Evolutionary conservation across 2,797 vertebrate species (phyloP).

Genomic region (Chloroceryle inda): DNA sequence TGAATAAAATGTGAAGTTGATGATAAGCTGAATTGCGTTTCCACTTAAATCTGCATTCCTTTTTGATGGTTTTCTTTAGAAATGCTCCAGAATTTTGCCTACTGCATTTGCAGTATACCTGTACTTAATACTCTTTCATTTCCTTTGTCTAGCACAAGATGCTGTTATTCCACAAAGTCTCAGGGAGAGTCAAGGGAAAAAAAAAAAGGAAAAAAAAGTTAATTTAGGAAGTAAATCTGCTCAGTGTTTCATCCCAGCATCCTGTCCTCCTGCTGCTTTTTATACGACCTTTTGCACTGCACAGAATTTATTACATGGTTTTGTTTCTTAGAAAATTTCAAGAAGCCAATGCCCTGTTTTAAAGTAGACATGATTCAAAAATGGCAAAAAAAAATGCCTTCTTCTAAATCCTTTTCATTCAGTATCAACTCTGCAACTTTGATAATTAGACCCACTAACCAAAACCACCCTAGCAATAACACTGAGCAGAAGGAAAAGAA

Average conservation of each 20-base stretch:
- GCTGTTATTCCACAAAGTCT: not conserved
- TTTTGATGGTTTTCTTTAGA: slow-evolving; percentile 7
- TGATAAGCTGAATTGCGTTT: slow-evolving; percentile 57
- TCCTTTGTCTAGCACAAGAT: slow-evolving; percentile 39
- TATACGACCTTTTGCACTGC: slow-evolving; percentile 26
- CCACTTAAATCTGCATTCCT: slow-evolving; percentile 64
- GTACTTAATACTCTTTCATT: slow-evolving; percentile 22
- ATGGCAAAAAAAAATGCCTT: not conserved
- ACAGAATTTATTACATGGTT: not conserved
- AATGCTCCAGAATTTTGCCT: slow-evolving; percentile 7
- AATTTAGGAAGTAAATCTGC: slow-evolving; percentile 52
- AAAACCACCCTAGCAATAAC: not conserved
- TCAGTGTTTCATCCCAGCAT: slow-evolving; percentile 49
- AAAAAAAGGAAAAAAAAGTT: not conserved
- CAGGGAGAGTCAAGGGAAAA: not conserved
- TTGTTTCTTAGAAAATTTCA: not conserved
- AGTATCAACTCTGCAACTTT: not conserved
- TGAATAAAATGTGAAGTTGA: slow-evolving; percentile 55
- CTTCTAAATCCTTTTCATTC: not conserved
- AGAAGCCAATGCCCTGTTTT: not conserved
- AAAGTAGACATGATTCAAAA: not conserved
- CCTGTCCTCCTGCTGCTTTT: slow-evolving; percentile 59
- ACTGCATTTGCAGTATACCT: not conserved
- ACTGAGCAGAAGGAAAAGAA: not conserved
- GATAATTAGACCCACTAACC: not conserved